phyloP scores from a whole-genome alignment of 2,797 vertebrate genomes.

The Coilia nasus region DNA sequence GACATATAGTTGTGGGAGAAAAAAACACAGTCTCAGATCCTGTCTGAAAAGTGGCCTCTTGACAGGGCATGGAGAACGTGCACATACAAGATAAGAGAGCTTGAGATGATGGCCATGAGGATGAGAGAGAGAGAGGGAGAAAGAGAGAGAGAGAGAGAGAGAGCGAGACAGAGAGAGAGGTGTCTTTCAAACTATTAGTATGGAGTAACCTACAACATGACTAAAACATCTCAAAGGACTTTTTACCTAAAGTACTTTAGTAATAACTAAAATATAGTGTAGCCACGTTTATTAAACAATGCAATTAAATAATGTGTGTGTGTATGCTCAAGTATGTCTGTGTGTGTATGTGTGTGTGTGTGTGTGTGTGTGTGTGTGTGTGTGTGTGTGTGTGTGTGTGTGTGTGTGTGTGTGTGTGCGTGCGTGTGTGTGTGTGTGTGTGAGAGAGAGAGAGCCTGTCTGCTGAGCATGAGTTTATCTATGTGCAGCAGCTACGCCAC shows the following conservation, averaged over 20 bases:
- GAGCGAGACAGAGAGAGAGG: too few relatives aligned
- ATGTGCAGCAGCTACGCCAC: conserved; percentile 63
- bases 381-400: not conserved
- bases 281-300: not conserved
- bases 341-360: not conserved
- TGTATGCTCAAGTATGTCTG: not conserved
- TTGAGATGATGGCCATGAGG: not conserved
- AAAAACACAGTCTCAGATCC: not conserved
- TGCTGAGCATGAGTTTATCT: conserved; percentile 67
- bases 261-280: not conserved
- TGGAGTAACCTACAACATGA: too few relatives aligned
- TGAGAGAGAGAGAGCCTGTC: not conserved
- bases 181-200: too few relatives aligned
- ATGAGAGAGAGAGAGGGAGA: too few relatives aligned
- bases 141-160: too few relatives aligned
- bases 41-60: not conserved
- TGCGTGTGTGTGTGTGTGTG: conserved; percentile 25
- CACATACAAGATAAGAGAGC: not conserved
- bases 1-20: too few relatives aligned
- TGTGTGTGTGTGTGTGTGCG: conserved; percentile 19
- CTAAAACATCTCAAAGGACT: too few relatives aligned
- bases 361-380: not conserved
- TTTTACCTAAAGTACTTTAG: too few relatives aligned
- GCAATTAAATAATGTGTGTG: not conserved
- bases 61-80: not conserved